Base-by-base conservation (phyloP, 2,797 vertebrate genomes). In the Xyrichtys novacula region DNA sequence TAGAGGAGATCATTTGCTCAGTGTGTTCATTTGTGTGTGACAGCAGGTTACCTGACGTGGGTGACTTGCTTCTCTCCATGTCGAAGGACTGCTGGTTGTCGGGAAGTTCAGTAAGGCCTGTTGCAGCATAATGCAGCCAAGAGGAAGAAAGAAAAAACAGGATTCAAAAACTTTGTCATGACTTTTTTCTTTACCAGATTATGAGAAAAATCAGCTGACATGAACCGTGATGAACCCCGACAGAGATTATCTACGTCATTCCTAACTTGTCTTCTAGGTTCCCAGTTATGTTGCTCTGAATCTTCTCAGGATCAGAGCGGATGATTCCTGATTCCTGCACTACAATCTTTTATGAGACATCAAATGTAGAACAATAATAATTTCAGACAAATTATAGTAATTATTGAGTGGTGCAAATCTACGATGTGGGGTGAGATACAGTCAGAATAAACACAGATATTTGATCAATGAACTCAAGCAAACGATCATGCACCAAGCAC, bases 31-130 rank as follows among this genome's bases (percentile, higher is more conserved):
- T 40, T 54, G 42, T 63, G 53, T 31, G 67, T 67, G 67, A 54
- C 43, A 25, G 53, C 19, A 55, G 68, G 82, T 95, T 97, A 99
- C 98, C 98, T 98, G 98, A 97, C 78, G 97, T 98, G 80, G 98
- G 98, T 22, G 97, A 98, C 90, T 96, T 98, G 96, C 96, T 98
- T 78, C 96, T 95, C 78, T 99, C 98, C 86, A 97, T 94, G 88
- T 99, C 98, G 78, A 95, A 84, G 77, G 96, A 95, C 83, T 96
- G 94, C 88, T 97, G 97, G 93, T 95, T 97, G 89, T 99, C 97
- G 75, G 95, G 96, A 78, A 99, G 95, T 91, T 99, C 97, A 67
- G 96, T 98, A 91, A 98, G 95, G 92, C 97, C 98, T 99, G 92
- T 71, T 20, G 17, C 54, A 89, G 81, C 71, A 76, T 76, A 73